Conservation (phyloP, 2,888 invertebrate species). For the Glyphotaelius pellucidus region DNA sequence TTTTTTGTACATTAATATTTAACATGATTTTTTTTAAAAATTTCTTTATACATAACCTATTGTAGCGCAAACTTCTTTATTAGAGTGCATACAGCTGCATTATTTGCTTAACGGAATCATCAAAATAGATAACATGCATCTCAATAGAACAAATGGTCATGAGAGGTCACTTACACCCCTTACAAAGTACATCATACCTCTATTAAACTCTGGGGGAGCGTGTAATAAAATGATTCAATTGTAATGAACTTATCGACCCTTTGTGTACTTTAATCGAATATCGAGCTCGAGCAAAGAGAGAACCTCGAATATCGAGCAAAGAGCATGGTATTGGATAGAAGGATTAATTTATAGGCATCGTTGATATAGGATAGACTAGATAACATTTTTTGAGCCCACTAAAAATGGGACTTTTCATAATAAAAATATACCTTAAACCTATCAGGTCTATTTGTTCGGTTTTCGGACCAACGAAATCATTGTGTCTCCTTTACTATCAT, state of each 20-base stretch:
- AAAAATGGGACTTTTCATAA: too few relatives aligned
- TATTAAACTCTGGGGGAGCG: neutral
- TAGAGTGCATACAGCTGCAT: too few relatives aligned
- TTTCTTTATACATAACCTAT: too few relatives aligned
- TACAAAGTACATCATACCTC: neutral
- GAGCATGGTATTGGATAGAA: neutral
- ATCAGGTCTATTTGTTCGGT: too few relatives aligned
- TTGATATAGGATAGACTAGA: neutral
- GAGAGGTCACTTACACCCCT: neutral
- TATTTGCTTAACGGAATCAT: too few relatives aligned
- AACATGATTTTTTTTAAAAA: too few relatives aligned
- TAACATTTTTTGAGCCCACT: neutral
- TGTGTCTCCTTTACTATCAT: too few relatives aligned
- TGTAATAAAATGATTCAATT: neutral
- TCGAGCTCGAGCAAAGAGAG: neutral
- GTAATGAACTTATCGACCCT: neutral
- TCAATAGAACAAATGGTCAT: neutral
- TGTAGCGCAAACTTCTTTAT: too few relatives aligned
- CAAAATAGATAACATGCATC: too few relatives aligned
- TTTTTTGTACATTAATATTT: too few relatives aligned
- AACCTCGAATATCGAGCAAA: neutral
- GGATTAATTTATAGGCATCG: neutral
- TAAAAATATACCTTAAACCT: too few relatives aligned
- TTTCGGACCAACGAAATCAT: too few relatives aligned
- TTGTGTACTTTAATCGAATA: neutral